Evolutionary conservation across 2,888 invertebrate genomes (phyloP).

Genomic region (Alviniconcha strummeri): DNA sequence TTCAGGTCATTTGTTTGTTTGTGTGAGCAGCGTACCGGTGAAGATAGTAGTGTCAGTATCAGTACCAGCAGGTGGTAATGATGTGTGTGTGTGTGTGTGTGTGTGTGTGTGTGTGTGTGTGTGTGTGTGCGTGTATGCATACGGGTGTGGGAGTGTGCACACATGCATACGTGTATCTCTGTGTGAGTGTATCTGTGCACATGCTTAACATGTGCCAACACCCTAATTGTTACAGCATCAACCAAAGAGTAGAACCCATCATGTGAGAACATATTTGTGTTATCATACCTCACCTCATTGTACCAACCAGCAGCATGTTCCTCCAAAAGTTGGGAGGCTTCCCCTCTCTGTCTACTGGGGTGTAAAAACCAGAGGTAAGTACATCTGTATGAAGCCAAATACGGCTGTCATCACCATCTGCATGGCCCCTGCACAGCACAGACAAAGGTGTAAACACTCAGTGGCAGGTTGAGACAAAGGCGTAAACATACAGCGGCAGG

Average conservation of each 20-base stretch:
- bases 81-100: neutral
- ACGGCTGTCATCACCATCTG: constrained; percentile 85
- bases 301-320: constrained; percentile 84
- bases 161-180: constrained; percentile 3
- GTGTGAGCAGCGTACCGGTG: neutral
- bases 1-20: too few relatives aligned
- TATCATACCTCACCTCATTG: constrained; percentile 78
- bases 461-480: too few relatives aligned
- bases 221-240: too few relatives aligned
- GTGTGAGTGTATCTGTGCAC: neutral
- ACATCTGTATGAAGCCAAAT: constrained; percentile 85
- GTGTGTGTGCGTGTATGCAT: neutral
- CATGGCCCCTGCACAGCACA: constrained; percentile 78
- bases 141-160: neutral
- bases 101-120: neutral
- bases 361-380: constrained; percentile 83
- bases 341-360: constrained; percentile 71
- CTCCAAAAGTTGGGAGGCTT: constrained; percentile 82
- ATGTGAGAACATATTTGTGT: neutral
- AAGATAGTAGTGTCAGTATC: neutral
- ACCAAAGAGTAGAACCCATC: too few relatives aligned
- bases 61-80: neutral
- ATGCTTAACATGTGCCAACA: neutral
- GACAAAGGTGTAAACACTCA: neutral
- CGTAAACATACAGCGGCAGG: too few relatives aligned